Evolutionary conservation across 2,888 invertebrate genomes (phyloP).

Genomic region (Dastarcus helophoroides): DNA sequence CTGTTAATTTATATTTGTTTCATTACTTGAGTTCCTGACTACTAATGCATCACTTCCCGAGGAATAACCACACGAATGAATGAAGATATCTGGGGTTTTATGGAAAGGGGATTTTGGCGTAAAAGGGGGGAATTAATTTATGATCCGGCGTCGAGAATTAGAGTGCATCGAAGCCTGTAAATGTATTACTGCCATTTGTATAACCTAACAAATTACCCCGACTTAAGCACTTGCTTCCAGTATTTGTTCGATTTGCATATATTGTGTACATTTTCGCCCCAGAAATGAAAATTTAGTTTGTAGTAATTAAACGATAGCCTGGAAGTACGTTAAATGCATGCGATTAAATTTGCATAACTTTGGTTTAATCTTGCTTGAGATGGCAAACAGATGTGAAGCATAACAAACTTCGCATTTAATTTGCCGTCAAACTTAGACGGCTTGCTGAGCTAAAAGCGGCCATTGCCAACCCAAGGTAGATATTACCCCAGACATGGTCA

Average conservation of each 20-base stretch:
- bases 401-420: too few species aligned
- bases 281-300: neutral
- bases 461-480: too few species aligned
- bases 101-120: too few species aligned
- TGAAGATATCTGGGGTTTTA: too few species aligned
- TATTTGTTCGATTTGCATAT: slow-evolving; percentile 13
- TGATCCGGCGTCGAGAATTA: slow-evolving; percentile 30
- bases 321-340: slow-evolving; percentile 6
- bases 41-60: too few species aligned
- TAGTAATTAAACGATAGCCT: slow-evolving; percentile 3
- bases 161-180: slow-evolving; percentile 34
- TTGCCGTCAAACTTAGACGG: too few species aligned
- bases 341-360: slow-evolving; percentile 21
- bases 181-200: slow-evolving; percentile 31
- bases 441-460: too few species aligned
- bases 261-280: slow-evolving; percentile 4
- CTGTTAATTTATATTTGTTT: too few species aligned
- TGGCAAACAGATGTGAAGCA: slow-evolving; percentile 6
- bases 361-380: slow-evolving; percentile 2
- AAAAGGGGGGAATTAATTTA: slow-evolving; percentile 30
- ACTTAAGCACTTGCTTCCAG: slow-evolving; percentile 15
- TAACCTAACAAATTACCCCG: slow-evolving; percentile 29
- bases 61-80: too few species aligned
- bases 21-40: too few species aligned
- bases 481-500: too few species aligned